Conservation (phyloP, 2,888 invertebrate species). For the Blera fallax region DNA sequence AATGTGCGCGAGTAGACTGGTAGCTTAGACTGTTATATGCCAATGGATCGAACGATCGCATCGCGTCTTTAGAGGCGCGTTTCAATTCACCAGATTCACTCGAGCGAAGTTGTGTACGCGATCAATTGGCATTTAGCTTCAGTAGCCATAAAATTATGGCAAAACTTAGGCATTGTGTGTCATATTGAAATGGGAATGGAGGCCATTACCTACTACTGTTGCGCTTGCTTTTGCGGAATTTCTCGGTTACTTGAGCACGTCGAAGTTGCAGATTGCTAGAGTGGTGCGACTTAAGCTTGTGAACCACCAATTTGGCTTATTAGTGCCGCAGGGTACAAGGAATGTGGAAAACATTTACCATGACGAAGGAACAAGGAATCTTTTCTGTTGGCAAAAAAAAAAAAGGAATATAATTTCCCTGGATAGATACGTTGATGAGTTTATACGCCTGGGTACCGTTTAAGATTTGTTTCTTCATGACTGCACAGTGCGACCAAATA, state of each 20-base stretch:
- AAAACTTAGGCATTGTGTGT: slow-evolving; percentile 59
- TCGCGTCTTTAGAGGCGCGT: slow-evolving; percentile 9
- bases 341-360: slow-evolving; percentile 1
- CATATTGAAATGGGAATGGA: slow-evolving; percentile 52
- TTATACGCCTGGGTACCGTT: slow-evolving; percentile 34
- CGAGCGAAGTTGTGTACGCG: slow-evolving; percentile 1
- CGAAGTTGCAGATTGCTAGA: background rate
- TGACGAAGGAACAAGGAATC: slow-evolving; percentile 16
- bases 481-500: slow-evolving; percentile 8
- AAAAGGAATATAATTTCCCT: background rate
- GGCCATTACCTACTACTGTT: slow-evolving; percentile 25
- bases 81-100: slow-evolving; percentile 38
- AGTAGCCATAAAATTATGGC: slow-evolving; percentile 68
- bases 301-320: slow-evolving; percentile 29
- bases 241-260: slow-evolving; percentile 55
- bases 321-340: slow-evolving; percentile 20
- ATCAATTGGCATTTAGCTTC: slow-evolving; percentile 70
- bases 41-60: background rate
- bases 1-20: background rate
- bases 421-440: slow-evolving; percentile 26
- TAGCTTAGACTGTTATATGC: background rate
- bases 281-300: slow-evolving; percentile 36
- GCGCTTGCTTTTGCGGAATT: slow-evolving; percentile 44
- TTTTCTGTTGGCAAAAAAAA: background rate
- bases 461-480: slow-evolving; percentile 17